phyloP scores from a whole-genome alignment of 2,888 invertebrate genomes.

The Apodemia duryi region DNA sequence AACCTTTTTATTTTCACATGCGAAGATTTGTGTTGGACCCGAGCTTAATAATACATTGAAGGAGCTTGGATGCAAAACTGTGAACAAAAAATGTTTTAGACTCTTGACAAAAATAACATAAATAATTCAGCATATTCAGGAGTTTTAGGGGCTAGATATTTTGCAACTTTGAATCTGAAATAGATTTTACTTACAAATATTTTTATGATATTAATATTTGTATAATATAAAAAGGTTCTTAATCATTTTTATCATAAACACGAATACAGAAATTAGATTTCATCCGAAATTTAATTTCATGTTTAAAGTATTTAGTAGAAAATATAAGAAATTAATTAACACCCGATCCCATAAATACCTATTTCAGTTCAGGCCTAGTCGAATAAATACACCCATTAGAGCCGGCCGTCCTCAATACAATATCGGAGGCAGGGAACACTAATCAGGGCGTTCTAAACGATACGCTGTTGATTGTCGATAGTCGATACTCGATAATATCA shows the following conservation, averaged over 20 bases:
- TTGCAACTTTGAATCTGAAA: not conserved
- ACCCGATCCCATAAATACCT: too few relatives aligned
- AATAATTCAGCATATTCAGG: not conserved
- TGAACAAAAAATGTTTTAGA: slow-evolving; percentile 6
- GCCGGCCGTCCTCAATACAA: too few relatives aligned
- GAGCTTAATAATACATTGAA: slow-evolving; percentile 18
- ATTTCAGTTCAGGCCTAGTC: too few relatives aligned
- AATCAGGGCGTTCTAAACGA: not conserved
- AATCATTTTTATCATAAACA: too few relatives aligned
- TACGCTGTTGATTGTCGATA: not conserved
- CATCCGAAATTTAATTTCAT: too few relatives aligned
- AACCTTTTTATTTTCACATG: slow-evolving; percentile 16
- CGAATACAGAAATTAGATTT: too few relatives aligned
- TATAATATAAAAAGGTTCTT: too few relatives aligned
- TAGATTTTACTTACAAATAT: not conserved
- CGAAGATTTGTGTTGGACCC: slow-evolving; percentile 11
- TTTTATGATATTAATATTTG: too few relatives aligned
- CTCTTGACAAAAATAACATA: not conserved
- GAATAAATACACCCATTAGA: too few relatives aligned
- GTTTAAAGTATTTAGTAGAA: too few relatives aligned
- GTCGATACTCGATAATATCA: not conserved
- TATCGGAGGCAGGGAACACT: not conserved
- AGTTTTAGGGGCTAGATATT: not conserved
- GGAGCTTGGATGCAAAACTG: slow-evolving; percentile 8
- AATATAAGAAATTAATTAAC: too few relatives aligned